Base-by-base conservation (phyloP, 1,140 invertebrate species). In the Anastrepha obliqua region DNA sequence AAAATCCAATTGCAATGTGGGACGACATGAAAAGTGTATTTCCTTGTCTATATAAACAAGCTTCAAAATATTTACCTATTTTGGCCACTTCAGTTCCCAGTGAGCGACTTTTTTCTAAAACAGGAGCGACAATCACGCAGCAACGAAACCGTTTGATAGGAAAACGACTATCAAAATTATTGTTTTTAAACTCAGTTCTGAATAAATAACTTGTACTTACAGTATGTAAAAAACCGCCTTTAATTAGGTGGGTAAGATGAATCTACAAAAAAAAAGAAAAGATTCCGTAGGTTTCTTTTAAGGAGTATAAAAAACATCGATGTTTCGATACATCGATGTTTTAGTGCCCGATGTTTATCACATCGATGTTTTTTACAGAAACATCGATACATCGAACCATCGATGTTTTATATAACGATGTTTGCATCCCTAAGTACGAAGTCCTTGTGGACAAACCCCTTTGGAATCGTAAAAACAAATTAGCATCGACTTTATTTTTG, bases 321-420 rank as follows among this genome's bases (percentile, higher is more conserved):
- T 64, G 62, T 29, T 64, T 64, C 11, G 62, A 64, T 29, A 64
- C 62, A 64, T 64, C 62, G 62, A 64, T 64, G 62, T 64, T 64
- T 64, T 20, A 20, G 5, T 20, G 4, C 3, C 17, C 62, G 62
- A 20, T 64, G 62, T 64, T 64, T 64, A 8, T 55, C 6, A 55
- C 11, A 8, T 55, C 51, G 51, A 55, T 55, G 51, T 55, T 55
- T 55, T 55, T 55, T 55, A 11, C 6, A 55, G 51, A 55, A 55
- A 55, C 51, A 55, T 55, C 51, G 51, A 55, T 55, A 55, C 51
- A 55, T 55, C 51, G 51, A 55, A 55, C 51, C 51, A 55, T 55
- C 51, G 51, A 55, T 55, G 51, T 55, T 55, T 29, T 29, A 29
- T 29, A 29, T 29, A 29, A 29, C 29, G 29, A 29, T 29, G 29